Evolutionary conservation across 1,140 invertebrate genomes (phyloP), one percentile per base, ranked within the genome.

Genomic region (Papilio xuthus): DNA sequence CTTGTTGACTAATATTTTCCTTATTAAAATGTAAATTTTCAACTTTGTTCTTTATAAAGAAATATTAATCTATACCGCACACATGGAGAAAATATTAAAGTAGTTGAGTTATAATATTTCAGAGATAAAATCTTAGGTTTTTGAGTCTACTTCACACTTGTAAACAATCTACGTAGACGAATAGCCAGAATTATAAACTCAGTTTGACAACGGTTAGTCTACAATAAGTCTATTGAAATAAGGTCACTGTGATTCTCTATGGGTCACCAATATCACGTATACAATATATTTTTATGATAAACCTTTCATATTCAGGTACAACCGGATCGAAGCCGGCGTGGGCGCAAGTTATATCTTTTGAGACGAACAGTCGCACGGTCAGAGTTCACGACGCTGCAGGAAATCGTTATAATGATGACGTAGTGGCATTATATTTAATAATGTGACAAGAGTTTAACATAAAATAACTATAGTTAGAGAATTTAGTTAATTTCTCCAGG

Each of bases 311-410:
- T 41, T 15, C 18, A 44, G 41, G 20, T 73, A 73, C 15, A 53
- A 76, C 74, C 32, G 28, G 53, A 60, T 76, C 20, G 10, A 20
- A 15, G 13, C 0, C 56, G 2, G 28, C 50, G 74, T 76, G 74
- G 74, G 74, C 50, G 74, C 15, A 60, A 2, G 23, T 63, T 23
- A 50, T 18, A 75, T 42, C 37, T 32, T 63, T 15, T 73, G n/a
- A 28, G 73, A 53, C 74, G 42, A 53, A 37, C 53, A 60, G 74
- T 76, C 74, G 32, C 74, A 41, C 50, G 74, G 74, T 76, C 74
- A 76, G n/a, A 76, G 74, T 76, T 76, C 74, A 76, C 53, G 20
- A 32, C 26, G 53, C 74, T 50, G 20, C 20, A 41, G 70, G 70
- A 42, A 47, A 74, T 56, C 72, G 18, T 56, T 74, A 74, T 74